A percentile compares a stretch with the other conserved stretches of the same genome.
phyloP scores from a whole-genome alignment of 2,797 vertebrate species.

The Delichon dasypus region DNA sequence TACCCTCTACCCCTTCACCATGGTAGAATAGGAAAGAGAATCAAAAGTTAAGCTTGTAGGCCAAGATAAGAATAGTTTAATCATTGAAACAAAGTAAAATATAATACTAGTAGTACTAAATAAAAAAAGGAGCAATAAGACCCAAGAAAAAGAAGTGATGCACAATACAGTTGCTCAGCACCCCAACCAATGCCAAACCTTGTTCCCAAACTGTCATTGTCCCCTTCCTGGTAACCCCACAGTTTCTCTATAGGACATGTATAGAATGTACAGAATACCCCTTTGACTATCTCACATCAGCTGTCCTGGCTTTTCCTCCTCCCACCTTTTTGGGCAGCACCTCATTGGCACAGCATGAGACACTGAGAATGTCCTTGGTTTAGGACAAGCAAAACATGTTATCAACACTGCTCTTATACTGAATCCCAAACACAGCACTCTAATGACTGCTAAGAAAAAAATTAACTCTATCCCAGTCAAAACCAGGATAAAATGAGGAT shows the following conservation, averaged over 20 bases:
- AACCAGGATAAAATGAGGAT: background rate
- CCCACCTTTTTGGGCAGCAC: background rate
- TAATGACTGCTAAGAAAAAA: background rate
- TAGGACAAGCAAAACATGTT: background rate
- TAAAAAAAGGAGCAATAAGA: background rate
- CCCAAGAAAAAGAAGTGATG: background rate
- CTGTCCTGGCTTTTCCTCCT: background rate
- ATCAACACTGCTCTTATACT: background rate
- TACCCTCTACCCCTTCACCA: background rate
- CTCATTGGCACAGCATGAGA: background rate
- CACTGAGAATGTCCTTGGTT: background rate
- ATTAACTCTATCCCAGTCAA: accelerated
- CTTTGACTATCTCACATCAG: background rate
- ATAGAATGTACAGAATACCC: background rate
- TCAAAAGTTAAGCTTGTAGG: background rate
- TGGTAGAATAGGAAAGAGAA: background rate
- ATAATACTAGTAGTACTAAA: background rate
- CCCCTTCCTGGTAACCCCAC: background rate
- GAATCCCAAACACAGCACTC: background rate
- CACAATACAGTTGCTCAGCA: background rate
- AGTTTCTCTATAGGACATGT: background rate
- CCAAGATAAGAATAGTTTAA: background rate
- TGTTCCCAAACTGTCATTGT: background rate
- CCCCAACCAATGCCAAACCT: background rate
- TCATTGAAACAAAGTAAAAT: background rate